These are phyloP conservation scores for Leucoraja ocellata DNA, from an alignment of 2,797 vertebrate species.

Conservation along the genomic window DNA sequence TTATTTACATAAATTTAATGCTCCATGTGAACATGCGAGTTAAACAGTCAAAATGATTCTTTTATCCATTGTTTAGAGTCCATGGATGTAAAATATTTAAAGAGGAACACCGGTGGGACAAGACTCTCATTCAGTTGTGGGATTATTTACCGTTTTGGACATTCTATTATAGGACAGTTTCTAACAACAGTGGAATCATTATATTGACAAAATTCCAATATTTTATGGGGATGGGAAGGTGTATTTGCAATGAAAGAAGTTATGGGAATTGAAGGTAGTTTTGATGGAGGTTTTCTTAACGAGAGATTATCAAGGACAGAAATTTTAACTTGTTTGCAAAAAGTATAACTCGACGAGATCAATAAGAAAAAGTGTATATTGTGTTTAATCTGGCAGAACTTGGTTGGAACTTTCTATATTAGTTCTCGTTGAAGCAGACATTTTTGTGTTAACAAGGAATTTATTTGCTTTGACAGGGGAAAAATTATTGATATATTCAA, in stretches of 20 bases:
- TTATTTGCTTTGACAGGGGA: not conserved
- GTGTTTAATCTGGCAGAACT: not conserved
- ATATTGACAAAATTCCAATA: not conserved
- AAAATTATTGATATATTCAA: not conserved
- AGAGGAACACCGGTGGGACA: no score
- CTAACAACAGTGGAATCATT: not conserved
- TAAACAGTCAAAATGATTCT: not conserved
- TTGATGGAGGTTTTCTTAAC: not conserved
- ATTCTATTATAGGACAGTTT: not conserved
- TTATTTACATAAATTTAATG: not conserved
- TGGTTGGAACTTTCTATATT: no score
- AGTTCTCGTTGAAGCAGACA: not conserved
- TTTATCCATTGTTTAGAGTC: not conserved
- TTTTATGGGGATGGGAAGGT: not conserved
- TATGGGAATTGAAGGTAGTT: not conserved
- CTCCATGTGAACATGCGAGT: not conserved
- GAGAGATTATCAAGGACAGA: not conserved
- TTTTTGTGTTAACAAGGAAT: not conserved
- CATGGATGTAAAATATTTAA: no score
- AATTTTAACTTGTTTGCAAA: not conserved
- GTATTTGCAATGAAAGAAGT: not conserved
- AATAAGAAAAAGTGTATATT: not conserved
- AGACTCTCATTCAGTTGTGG: no score
- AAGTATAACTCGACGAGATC: not conserved
- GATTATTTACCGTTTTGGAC: not conserved